phyloP scores from a whole-genome alignment of 1,140 invertebrate species.

The Pseudachorutes palmiensis region DNA sequence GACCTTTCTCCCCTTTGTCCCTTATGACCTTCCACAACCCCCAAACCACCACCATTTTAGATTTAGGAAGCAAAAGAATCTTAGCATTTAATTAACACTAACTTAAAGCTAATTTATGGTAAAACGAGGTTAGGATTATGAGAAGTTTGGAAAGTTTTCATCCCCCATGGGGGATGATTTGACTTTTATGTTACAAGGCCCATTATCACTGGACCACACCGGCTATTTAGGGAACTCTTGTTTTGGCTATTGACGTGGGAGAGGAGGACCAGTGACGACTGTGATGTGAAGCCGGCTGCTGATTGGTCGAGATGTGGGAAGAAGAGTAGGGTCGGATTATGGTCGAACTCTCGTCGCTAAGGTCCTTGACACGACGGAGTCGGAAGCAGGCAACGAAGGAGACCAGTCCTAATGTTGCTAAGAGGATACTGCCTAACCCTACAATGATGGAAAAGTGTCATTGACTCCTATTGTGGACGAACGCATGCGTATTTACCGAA shows the following conservation, averaged over 20 bases:
- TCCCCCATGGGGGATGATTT: too few relatives aligned
- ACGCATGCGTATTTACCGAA: conserved; percentile 44
- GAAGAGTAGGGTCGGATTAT: conserved; percentile 37
- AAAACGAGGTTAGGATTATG: too few relatives aligned
- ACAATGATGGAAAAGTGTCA: conserved; percentile 3
- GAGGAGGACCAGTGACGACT: conserved; percentile 14
- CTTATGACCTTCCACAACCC: too few relatives aligned
- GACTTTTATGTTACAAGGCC: not conserved
- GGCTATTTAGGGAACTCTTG: conserved; percentile 14
- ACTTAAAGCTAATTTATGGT: too few relatives aligned
- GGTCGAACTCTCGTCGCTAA: conserved; percentile 27
- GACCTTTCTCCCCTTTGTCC: too few relatives aligned
- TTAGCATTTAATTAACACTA: too few relatives aligned
- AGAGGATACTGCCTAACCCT: conserved; percentile 33
- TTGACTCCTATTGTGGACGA: not conserved
- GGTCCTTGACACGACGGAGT: conserved; percentile 32
- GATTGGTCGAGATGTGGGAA: too few relatives aligned
- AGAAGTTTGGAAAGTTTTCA: too few relatives aligned
- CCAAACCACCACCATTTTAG: too few relatives aligned
- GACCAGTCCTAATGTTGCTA: conserved; percentile 30
- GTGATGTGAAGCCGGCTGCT: conserved; percentile 15
- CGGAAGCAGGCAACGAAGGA: conserved; percentile 38
- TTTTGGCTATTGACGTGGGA: conserved; percentile 23
- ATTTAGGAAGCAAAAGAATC: too few relatives aligned
- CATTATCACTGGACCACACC: not conserved